Percentiles rank a stretch among this genome's conserved stretches.
phyloP scores from a whole-genome alignment of 1,140 invertebrate genomes.

The Solenopsis fugax region DNA sequence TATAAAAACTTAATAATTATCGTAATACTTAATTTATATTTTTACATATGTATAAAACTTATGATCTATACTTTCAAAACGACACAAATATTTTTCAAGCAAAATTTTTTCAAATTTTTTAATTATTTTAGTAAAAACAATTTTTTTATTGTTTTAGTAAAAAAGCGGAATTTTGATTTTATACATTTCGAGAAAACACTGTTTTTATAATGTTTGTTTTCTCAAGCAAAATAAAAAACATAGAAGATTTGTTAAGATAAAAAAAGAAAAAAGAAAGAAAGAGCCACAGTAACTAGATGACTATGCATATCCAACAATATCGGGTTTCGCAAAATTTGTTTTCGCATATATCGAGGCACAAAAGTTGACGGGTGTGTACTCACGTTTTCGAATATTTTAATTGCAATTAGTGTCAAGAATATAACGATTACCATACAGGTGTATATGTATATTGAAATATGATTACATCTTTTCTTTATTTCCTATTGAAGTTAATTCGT shows the following conservation, averaged over 20 bases:
- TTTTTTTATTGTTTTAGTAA: neutral
- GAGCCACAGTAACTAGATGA: neutral
- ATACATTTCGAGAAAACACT: neutral
- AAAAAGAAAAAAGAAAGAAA: too few relatives aligned
- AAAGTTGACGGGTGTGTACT: neutral
- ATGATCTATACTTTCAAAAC: neutral
- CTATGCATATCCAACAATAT: neutral
- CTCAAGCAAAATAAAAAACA: conserved; percentile 2
- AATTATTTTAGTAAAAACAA: too few relatives aligned
- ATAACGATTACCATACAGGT: conserved; percentile 1
- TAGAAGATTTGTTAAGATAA: neutral
- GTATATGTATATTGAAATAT: neutral
- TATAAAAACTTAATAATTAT: neutral
- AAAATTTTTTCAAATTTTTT: neutral
- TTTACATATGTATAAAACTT: neutral
- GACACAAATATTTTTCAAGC: neutral
- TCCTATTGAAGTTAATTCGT: neutral
- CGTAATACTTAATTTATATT: neutral
- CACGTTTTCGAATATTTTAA: conserved; percentile 11
- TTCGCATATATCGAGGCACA: neutral
- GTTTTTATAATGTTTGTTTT: neutral
- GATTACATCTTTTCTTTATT: neutral
- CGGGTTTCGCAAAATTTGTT: conserved; percentile 17
- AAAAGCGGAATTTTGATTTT: neutral
- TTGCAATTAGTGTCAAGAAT: neutral